These are phyloP conservation scores for Diploptera punctata DNA, from an alignment of 2,888 invertebrate species.

Conservation along the genomic window DNA sequence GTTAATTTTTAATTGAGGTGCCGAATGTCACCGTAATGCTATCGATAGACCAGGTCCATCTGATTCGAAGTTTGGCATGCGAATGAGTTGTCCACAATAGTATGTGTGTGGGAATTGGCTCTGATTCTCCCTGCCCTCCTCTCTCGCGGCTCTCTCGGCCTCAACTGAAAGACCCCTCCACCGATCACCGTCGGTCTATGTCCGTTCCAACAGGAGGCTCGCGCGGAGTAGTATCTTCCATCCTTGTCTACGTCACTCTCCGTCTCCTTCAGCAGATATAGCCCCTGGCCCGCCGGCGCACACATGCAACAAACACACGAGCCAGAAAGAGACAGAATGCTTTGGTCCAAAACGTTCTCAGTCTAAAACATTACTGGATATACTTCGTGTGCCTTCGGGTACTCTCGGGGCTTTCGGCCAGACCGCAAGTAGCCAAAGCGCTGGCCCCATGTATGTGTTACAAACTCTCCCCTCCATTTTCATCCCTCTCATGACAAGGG, in stretches of 20 bases:
- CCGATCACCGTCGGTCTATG: slow-evolving; percentile 19
- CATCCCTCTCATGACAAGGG: not conserved
- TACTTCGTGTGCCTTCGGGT: slow-evolving; percentile 36
- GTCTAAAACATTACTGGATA: slow-evolving; percentile 30
- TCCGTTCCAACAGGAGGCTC: slow-evolving; percentile 12
- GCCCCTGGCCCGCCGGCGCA: slow-evolving; percentile 21
- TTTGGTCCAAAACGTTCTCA: slow-evolving; percentile 8
- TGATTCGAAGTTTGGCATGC: not conserved
- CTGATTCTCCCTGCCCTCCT: slow-evolving; percentile 14
- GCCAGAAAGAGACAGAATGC: not conserved
- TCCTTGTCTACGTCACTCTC: slow-evolving; percentile 21
- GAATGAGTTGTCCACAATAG: slow-evolving; percentile 3
- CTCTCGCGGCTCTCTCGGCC: slow-evolving; percentile 26
- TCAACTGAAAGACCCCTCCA: slow-evolving; percentile 17
- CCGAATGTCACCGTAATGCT: not conserved
- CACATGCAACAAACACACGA: not conserved
- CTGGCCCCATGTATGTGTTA: slow-evolving; percentile 37
- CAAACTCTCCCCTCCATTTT: slow-evolving; percentile 21
- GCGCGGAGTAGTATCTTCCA: not conserved
- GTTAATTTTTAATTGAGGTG: too few relatives aligned
- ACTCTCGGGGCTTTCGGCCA: slow-evolving; percentile 32
- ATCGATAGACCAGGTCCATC: not conserved
- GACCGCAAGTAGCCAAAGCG: slow-evolving; percentile 39
- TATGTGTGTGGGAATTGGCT: slow-evolving; percentile 8
- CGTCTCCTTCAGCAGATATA: slow-evolving; percentile 16